Conservation (phyloP, 2,113 vertebrate genomes). For the Cranoglanis bouderius region DNA sequence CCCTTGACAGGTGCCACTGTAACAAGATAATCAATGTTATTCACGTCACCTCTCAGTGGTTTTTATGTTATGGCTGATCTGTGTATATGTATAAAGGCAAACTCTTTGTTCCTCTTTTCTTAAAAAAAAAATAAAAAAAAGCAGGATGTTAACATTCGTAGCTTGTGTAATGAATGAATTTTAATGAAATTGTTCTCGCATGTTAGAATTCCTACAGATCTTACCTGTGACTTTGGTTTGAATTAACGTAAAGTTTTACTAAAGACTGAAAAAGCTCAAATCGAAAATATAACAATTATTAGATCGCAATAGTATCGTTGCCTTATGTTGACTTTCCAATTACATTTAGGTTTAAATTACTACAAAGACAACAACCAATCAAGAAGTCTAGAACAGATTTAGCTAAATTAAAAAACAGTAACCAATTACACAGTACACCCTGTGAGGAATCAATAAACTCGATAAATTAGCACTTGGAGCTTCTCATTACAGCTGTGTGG, state of each 20-base stretch:
- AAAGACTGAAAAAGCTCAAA: background rate
- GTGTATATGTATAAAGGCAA: too few species aligned
- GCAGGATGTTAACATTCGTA: background rate
- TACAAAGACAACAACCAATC: background rate
- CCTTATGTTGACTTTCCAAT: background rate
- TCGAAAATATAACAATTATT: background rate
- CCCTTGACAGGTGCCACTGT: too few species aligned
- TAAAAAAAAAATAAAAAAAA: background rate
- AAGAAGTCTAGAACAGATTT: background rate
- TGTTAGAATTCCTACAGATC: background rate
- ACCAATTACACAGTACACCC: background rate
- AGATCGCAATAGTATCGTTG: background rate
- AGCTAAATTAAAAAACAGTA: background rate
- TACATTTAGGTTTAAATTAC: background rate
- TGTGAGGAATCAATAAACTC: slow-evolving; percentile 1
- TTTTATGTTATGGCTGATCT: too few species aligned
- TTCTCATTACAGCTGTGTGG: slow-evolving; percentile 3
- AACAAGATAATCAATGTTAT: too few species aligned
- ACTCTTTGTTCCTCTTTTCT: background rate
- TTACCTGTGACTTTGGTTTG: background rate
- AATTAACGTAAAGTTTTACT: background rate
- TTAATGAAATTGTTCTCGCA: background rate
- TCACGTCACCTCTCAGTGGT: too few species aligned
- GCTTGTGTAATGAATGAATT: background rate
- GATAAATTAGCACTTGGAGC: background rate